Evolutionary conservation across 2,113 vertebrate genomes (phyloP), one percentile per base, ranked within the genome.

Genomic region (Xiphophorus hellerii): DNA sequence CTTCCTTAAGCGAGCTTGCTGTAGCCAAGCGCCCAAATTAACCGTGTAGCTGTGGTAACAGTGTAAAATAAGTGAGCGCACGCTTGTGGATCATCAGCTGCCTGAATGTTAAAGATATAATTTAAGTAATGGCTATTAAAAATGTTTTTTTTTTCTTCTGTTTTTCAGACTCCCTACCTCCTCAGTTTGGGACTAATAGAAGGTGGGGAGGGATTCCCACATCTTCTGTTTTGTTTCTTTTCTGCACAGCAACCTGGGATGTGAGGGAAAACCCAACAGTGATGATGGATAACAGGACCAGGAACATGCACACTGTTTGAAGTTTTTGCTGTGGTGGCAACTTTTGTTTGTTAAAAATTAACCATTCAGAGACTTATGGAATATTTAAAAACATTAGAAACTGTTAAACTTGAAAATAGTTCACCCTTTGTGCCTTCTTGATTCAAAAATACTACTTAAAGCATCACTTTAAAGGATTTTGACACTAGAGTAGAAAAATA

Each of bases 11-110:
- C 83, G 87, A 85, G 81, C 84, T n/a, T n/a, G 76, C 89, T 73
- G 80, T 35, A 79, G 82, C 86, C 84, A 76, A 86, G 84, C 31
- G 81, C 87, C 82, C 73, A 84, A 90, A 84, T 91, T 90, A 91
- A 87, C 84, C 71, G 69, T 54, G 90, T 84, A 65, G 84, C 89
- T 31, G 65, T 87, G 84, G 90, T 81, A 84, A 92, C 90, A 85
- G 88, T 68, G 69, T 75, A 66, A 73, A 54, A 68, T 76, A 84
- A 62, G 61, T 68, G 74, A 75, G 51, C 71, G 62, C 35, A 71
- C 27, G 54, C 37, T 69, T 13, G 22, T 29, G 12, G 28, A 68
- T 39, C 28, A 31, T 77, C 80, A 72, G 75, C 66, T n/a, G 29
- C 66, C 30, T 4, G 27, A 12, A 13, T 2, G 17, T 44, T 37